phyloP scores from a whole-genome alignment of 2,113 vertebrate genomes.

The Indicator maculatus region DNA sequence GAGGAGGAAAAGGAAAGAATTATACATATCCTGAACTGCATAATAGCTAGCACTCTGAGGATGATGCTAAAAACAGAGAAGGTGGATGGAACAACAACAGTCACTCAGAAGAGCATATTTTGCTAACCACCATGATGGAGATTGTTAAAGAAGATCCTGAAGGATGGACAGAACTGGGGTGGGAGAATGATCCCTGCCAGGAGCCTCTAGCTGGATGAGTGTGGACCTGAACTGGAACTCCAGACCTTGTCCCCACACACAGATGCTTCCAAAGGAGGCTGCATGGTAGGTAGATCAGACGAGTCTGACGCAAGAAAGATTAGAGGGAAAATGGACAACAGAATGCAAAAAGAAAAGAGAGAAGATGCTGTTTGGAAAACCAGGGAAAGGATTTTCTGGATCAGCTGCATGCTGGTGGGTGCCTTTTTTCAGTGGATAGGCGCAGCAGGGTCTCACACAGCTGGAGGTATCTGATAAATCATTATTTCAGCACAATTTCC shows the following conservation, averaged over 20 bases:
- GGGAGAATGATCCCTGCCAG: neutral
- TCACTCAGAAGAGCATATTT: neutral
- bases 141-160: neutral
- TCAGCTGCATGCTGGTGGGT: neutral
- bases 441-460: neutral
- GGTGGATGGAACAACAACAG: neutral
- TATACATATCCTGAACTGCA: neutral
- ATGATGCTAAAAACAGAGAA: rapidly evolving
- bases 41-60: neutral
- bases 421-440: neutral
- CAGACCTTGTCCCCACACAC: neutral
- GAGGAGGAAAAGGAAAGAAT: neutral
- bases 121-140: neutral
- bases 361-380: neutral
- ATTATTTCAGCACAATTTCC: constrained; percentile 18
- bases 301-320: neutral
- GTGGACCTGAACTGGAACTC: rapidly evolving
- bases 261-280: neutral
- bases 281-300: neutral
- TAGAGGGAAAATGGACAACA: neutral
- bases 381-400: neutral
- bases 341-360: neutral
- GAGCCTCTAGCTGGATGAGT: neutral
- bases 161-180: rapidly evolving
- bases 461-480: neutral